phyloP scores from a whole-genome alignment of 1,140 invertebrate genomes.

The Babylonia areolata region DNA sequence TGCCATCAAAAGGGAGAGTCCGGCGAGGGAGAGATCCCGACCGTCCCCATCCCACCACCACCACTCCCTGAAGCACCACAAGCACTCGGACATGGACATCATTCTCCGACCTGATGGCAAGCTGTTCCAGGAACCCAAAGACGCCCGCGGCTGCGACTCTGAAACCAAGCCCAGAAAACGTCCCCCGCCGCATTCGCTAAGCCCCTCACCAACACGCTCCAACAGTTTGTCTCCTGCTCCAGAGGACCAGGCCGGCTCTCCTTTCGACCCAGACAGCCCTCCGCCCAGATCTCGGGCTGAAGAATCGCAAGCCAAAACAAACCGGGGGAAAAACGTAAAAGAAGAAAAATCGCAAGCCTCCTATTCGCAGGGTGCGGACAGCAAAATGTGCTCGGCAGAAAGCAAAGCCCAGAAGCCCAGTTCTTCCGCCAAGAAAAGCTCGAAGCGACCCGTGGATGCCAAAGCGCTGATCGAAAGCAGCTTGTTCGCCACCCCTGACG shows the following conservation, averaged over 20 bases:
- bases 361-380: too few species aligned
- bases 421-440: neutral
- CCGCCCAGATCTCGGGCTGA: neutral
- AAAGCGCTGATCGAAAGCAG: slow-evolving; percentile 19
- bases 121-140: slow-evolving; percentile 21
- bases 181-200: neutral
- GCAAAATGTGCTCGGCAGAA: too few species aligned
- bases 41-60: neutral
- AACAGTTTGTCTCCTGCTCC: neutral
- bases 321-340: neutral
- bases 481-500: slow-evolving; percentile 5
- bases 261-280: neutral
- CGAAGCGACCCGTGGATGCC: neutral
- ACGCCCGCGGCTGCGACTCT: neutral
- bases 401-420: neutral
- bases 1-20: neutral
- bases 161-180: neutral
- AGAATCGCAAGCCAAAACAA: neutral
- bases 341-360: neutral
- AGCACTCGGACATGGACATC: slow-evolving; percentile 5
- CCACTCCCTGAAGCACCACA: neutral
- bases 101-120: slow-evolving; percentile 21
- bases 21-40: neutral
- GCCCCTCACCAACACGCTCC: neutral
- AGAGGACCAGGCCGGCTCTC: neutral